phyloP scores from a whole-genome alignment of 2,113 vertebrate genomes.

The Oxyura jamaicensis region DNA sequence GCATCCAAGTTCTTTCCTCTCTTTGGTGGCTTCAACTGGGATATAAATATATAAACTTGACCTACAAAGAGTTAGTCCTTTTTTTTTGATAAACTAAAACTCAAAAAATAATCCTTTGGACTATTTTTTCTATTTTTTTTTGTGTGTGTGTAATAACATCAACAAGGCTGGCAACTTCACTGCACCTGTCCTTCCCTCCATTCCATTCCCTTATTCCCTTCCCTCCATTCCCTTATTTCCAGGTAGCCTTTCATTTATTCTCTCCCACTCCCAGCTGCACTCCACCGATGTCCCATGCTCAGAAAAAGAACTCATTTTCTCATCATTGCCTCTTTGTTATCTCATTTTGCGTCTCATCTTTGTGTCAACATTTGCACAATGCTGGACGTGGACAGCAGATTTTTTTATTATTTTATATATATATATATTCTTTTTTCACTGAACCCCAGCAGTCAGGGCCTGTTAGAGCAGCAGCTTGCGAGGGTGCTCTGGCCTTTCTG shows the following conservation, averaged over 20 bases:
- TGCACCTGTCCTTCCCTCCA: background rate
- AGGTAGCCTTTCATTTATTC: background rate
- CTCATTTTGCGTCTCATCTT: background rate
- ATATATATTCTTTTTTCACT: background rate
- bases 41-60: background rate
- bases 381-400: background rate
- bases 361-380: background rate
- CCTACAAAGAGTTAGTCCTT: background rate
- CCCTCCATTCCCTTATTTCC: too few species aligned
- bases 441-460: background rate
- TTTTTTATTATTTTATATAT: background rate
- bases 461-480: background rate
- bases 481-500: background rate
- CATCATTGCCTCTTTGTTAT: background rate
- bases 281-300: rapidly evolving
- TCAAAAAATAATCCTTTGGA: background rate
- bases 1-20: background rate
- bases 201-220: too few species aligned
- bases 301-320: background rate
- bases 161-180: background rate
- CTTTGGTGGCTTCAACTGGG: background rate
- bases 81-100: background rate
- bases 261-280: background rate
- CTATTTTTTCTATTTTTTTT: background rate
- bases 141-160: background rate